Base-by-base conservation (phyloP, 2,113 vertebrate genomes). In the Pangasianodon gigas region DNA sequence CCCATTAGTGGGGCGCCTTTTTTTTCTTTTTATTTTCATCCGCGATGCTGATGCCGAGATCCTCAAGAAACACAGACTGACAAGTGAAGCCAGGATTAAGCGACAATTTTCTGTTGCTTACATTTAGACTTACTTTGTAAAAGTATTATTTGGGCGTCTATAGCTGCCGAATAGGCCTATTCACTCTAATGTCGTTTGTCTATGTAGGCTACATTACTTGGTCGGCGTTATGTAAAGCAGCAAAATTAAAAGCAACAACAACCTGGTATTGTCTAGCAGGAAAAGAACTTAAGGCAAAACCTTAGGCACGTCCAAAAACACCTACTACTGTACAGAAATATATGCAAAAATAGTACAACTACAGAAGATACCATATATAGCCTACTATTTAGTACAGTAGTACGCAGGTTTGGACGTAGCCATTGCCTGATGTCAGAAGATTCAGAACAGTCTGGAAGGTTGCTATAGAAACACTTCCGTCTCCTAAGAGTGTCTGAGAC, bases 381-480 rank as follows among this genome's bases (percentile, higher is more conserved):
- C 19, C 62, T 52, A 21, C 29, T 86, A 21, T 51, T 86, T 37
- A 87, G 65, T 86, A 71, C 13, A 87, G 48, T 46, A 58, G 37
- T 79, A 79, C 67, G 10, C 71, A 13, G 86, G n/a, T 87, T 87
- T 79, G 74, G 54, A 46, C 86, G 41, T 18, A 79, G 54, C 19
- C 54, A 87, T 58, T 37, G 19, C 81, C 88, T 91, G 56, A 88
- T 85, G 87, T 87, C 92, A 93, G 91, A 93, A 91, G 14, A 91
- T 79, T 87, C 92, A 94, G 95, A 96, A 96, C 95, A 92, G 95
- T 96, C 95, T 97, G 93, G 95, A 95, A 96, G 96, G 97, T 98
- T 98, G 97, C 97, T 97, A 98, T 95, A 94, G 97, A 96, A 98
- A 98, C 97, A 94, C 93, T 90, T 94, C 93, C 94, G 95, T 93